Evolutionary conservation across 2,797 vertebrate genomes (phyloP), one percentile per base, ranked within the genome.

Genomic region (Rachycentron canadum): DNA sequence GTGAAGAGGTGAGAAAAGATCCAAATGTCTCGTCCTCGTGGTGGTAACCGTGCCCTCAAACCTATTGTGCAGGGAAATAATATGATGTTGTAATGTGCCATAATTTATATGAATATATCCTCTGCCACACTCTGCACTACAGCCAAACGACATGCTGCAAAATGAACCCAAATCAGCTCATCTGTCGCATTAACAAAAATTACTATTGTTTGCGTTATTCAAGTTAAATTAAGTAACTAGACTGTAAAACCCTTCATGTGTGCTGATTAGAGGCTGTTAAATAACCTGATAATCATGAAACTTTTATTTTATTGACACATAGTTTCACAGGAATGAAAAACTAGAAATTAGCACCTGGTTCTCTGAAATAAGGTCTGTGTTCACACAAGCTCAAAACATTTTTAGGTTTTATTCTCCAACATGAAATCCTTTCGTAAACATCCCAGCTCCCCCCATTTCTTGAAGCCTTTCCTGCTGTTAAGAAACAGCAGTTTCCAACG

Each of bases 101-200:
- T 16, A 30, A 1, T 59, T 63, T 36, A 9, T 62, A 43, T 56
- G 3, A 13, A 21, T 56, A 7, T 43, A 9, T 56, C 36, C 26
- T 58, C 7, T n/a, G 55, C 19, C 25, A 41, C 52, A 52, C 36
- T 26, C 75, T 79, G 76, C 79, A 66, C 79, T 80, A 72, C 38
- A 71, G 67, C 73, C 79, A 68, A 36, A 52, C 0, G 1, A 67
- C 58, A 69, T 82, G 82, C 79, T 85, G 79, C 85, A 56, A 72
- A 45, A 45, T 45, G 6, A 57, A 45, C 41, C 32, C 41, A 21
- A 34, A n/a, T 56, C n/a, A 49, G 53, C 9, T 40, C 9, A 41
- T 43, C 9, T 10, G 45, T 16, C 28, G n/a, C n/a, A 19, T 56
- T 19, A 36, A 38, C 55, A 38, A 28, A 28, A 30, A 45, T 34